These are phyloP conservation scores for Diploptera punctata DNA, from an alignment of 2,888 invertebrate genomes.

Conservation along the genomic window DNA sequence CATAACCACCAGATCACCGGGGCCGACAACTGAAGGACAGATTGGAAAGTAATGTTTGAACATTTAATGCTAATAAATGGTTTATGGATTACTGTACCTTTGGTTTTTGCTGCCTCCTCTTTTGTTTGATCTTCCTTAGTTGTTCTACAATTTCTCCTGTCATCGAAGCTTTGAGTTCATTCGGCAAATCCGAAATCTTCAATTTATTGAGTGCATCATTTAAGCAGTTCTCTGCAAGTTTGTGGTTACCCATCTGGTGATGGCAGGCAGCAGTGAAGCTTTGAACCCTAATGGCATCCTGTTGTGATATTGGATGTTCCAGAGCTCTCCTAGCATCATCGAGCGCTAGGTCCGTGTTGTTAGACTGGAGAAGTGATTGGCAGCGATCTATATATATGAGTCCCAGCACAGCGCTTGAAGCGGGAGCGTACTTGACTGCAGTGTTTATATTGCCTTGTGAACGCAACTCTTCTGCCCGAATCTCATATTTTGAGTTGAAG, in stretches of 20 bases:
- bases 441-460: slow-evolving; percentile 4
- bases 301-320: background rate
- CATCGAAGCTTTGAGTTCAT: slow-evolving; percentile 19
- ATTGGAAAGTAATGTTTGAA: no score
- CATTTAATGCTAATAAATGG: no score
- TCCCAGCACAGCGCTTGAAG: slow-evolving; percentile 5
- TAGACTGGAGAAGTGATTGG: background rate
- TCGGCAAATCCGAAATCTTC: background rate
- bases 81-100: slow-evolving; percentile 21
- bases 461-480: background rate
- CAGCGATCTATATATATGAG: background rate
- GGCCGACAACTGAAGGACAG: no score
- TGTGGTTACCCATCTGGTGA: background rate
- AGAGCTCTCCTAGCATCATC: background rate
- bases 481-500: slow-evolving; percentile 13
- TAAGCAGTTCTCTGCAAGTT: background rate
- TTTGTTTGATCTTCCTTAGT: background rate
- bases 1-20: no score
- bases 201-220: slow-evolving; percentile 18
- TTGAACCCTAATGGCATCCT: background rate
- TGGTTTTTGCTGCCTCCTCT: background rate
- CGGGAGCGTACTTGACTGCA: slow-evolving; percentile 1
- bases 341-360: background rate
- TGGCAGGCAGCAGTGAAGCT: background rate
- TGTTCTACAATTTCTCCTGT: background rate